phyloP scores from a whole-genome alignment of 1,140 invertebrate species.

The Nilaparvata lugens region DNA sequence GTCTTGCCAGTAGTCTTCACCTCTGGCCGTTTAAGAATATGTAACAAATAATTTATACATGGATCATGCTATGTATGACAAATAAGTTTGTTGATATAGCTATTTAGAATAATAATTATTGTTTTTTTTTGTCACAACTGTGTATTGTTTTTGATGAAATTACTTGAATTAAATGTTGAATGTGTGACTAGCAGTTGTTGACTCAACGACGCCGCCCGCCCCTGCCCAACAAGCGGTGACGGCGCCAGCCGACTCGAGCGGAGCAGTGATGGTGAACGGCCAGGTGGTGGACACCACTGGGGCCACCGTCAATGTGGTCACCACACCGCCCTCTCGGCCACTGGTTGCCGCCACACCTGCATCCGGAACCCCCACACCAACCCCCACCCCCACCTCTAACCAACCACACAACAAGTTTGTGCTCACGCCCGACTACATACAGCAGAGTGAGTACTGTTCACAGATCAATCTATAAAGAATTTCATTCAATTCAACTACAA shows the following conservation, averaged over 20 bases:
- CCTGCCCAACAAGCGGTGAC: slow-evolving; percentile 31
- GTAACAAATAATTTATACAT: no score
- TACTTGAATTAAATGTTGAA: no score
- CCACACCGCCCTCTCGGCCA: neutral
- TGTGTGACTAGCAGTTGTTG: no score
- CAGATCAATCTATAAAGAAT: no score
- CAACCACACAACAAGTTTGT: slow-evolving; percentile 52
- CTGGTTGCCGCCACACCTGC: neutral
- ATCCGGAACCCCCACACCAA: neutral
- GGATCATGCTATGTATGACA: no score
- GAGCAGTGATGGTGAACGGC: slow-evolving; percentile 34
- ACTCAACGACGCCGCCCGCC: slow-evolving; percentile 20
- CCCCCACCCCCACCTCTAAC: neutral
- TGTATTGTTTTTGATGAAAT: no score
- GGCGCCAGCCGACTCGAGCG: slow-evolving; percentile 21
- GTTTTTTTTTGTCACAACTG: no score
- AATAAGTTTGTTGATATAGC: no score
- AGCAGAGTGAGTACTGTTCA: slow-evolving; percentile 64
- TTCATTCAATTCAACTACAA: neutral
- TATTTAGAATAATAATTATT: no score
- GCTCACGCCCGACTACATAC: slow-evolving; percentile 78
- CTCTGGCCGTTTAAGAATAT: no score
- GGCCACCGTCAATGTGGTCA: neutral
- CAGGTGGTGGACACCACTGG: slow-evolving; percentile 20
- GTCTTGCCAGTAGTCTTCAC: no score